Percentiles rank a stretch among this genome's conserved stretches.
These are phyloP conservation scores for Paramormyrops kingsleyae DNA, from an alignment of 2,113 vertebrate genomes.

Conservation along the genomic window DNA sequence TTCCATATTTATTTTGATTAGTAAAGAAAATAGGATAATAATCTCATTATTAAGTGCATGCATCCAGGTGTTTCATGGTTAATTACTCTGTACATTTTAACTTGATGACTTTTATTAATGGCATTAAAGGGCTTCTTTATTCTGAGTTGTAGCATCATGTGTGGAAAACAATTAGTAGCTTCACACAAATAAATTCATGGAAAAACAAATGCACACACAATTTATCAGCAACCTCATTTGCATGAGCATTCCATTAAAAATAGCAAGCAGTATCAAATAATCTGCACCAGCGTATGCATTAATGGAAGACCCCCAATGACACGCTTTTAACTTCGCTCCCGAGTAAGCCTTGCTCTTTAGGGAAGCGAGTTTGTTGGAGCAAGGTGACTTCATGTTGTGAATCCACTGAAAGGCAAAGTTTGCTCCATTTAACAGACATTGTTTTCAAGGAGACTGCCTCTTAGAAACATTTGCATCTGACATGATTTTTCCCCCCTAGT, in stretches of 20 bases:
- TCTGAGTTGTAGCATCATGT: neutral
- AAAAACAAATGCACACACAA: neutral
- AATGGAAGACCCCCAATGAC: no score
- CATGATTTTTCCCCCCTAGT: neutral
- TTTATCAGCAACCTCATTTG: neutral
- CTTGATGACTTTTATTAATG: conserved; percentile 24
- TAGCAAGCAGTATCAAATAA: neutral
- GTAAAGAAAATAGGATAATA: conserved; percentile 45
- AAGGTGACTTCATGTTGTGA: neutral
- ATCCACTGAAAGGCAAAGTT: neutral
- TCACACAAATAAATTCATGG: neutral
- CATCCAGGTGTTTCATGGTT: conserved; percentile 44
- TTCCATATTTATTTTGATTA: conserved; percentile 43
- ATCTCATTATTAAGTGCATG: conserved; percentile 38
- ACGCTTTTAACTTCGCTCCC: neutral
- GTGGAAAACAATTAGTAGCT: neutral
- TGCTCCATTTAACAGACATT: neutral
- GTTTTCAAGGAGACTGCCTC: neutral
- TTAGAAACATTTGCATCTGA: neutral
- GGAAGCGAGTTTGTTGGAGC: neutral
- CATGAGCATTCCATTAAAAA: neutral
- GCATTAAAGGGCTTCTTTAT: conserved; percentile 9
- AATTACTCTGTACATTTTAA: conserved; percentile 44
- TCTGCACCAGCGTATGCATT: neutral
- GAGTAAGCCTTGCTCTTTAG: neutral